A percentile compares a stretch with the other conserved stretches of the same genome.
phyloP scores from a whole-genome alignment of 2,888 invertebrate genomes.

The Ormyrus nitidulus region DNA sequence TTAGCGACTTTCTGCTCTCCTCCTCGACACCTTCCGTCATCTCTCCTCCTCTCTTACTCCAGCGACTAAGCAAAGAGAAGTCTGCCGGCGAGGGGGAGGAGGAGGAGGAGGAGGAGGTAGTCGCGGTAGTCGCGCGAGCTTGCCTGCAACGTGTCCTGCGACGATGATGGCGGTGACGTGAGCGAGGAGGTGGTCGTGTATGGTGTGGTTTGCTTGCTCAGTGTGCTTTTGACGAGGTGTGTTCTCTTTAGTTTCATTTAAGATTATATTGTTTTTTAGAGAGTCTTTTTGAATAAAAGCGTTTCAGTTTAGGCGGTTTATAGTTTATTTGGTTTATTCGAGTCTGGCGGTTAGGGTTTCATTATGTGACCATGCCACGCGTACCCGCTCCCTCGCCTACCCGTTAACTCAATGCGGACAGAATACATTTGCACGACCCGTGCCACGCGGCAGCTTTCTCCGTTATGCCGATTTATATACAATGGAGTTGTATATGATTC shows the following conservation, averaged over 20 bases:
- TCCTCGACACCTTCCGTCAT: too few relatives aligned
- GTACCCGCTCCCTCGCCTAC: slow-evolving; percentile 68
- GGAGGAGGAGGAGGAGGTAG: background rate
- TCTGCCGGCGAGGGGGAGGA: too few relatives aligned
- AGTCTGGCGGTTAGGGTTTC: slow-evolving; percentile 72
- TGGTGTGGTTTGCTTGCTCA: too few relatives aligned
- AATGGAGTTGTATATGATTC: too few relatives aligned
- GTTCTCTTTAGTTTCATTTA: background rate
- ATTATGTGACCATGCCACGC: slow-evolving; percentile 68
- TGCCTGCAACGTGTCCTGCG: background rate
- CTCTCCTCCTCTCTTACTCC: background rate
- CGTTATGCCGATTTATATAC: background rate
- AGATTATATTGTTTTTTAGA: slow-evolving; percentile 7
- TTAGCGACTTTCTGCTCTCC: background rate
- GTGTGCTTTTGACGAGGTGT: too few relatives aligned
- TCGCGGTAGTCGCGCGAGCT: background rate
- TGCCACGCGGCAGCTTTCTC: slow-evolving; percentile 4
- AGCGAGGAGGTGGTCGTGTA: background rate
- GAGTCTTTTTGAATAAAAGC: slow-evolving; percentile 47
- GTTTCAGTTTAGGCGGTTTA: slow-evolving; percentile 51
- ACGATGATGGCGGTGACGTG: background rate
- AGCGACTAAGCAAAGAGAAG: too few relatives aligned
- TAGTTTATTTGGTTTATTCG: slow-evolving; percentile 45
- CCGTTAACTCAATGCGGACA: background rate
- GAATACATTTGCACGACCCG: background rate